Base-by-base conservation (phyloP, 2,888 invertebrate genomes). In the Drosophila meridionalis region DNA sequence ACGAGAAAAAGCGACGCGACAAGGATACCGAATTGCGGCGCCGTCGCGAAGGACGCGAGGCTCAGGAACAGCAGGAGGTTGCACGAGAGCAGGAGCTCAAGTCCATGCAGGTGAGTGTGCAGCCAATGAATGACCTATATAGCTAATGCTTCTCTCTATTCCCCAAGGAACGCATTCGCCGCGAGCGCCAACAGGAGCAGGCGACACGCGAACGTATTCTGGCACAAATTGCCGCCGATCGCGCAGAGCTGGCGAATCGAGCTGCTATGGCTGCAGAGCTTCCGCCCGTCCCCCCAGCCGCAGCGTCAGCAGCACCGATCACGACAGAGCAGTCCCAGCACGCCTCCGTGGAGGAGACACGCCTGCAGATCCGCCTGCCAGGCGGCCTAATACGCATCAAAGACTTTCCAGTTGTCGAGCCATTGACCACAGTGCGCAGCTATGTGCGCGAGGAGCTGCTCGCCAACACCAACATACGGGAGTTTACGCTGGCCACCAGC, bases 201-300 rank as follows among this genome's bases (percentile, higher is more conserved):
- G 92, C 95, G 75, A 98, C 98, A 0, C 95, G 96, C 85, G 97
- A 98, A 63, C 94, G 96, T 69, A 97, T 99, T 0, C 95, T 95
- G 59, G 97, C 97, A 34, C 97, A 98, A 93, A 99, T 99, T 75
- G 98, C 98, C 92, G 95, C 96, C 32, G 99, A 99, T 92, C 98
- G 97, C 93, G 95, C 96, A 0, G 85, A 86, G 63, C 73, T 78
- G 64, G 55, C 55, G 8, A 55, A 55, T 40, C 38, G 55, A 2
- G 95, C 94, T 11, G 55, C 38, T 14, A 38, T 66, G 1, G 26
- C 26, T 9, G 12, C 48, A 11, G 77, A 80, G 3, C 42, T 32
- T 0, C 59, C 55, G 14, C 66, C 60, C 43, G 64, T 73, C 38
- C 45, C 78, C n/a, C 50, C 72, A 12, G 90, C 92, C 75, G 76